Conservation (phyloP, 2,113 vertebrate genomes). For the Phyllopteryx taeniolatus region DNA sequence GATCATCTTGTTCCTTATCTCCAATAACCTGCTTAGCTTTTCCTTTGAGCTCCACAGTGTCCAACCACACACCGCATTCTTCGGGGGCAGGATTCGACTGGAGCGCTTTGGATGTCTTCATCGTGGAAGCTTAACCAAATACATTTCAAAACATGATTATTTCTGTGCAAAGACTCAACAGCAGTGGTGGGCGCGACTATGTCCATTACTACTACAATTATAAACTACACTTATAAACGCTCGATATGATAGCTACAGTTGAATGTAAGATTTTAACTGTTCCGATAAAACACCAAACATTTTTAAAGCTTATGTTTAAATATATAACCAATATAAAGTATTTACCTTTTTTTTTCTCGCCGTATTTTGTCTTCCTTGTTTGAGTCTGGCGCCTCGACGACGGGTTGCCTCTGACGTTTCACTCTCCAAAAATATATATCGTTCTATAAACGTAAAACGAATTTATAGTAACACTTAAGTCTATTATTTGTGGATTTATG, state of each 20-base stretch:
- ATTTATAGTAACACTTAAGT: no score
- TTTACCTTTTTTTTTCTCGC: neutral
- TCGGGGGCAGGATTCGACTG: slow-evolving; percentile 22
- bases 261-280: neutral
- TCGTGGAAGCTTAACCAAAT: slow-evolving; percentile 13
- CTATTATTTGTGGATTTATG: neutral
- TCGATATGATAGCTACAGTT: neutral
- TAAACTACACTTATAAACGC: neutral
- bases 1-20: neutral
- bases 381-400: slow-evolving; percentile 50
- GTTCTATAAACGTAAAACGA: neutral
- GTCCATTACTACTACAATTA: neutral
- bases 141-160: neutral
- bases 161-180: neutral
- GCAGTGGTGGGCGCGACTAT: neutral
- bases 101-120: slow-evolving; percentile 50
- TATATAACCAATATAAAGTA: neutral
- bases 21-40: slow-evolving; percentile 65
- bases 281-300: neutral
- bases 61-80: slow-evolving; percentile 75
- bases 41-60: slow-evolving; percentile 65
- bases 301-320: neutral
- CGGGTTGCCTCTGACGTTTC: slow-evolving; percentile 17
- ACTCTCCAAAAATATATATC: slow-evolving; percentile 14
- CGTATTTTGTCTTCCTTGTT: slow-evolving; percentile 18